Percentiles rank a stretch among this genome's conserved stretches.
These are phyloP conservation scores for Heliconius hermathena DNA, from an alignment of 1,140 invertebrate genomes.

Conservation along the genomic window DNA sequence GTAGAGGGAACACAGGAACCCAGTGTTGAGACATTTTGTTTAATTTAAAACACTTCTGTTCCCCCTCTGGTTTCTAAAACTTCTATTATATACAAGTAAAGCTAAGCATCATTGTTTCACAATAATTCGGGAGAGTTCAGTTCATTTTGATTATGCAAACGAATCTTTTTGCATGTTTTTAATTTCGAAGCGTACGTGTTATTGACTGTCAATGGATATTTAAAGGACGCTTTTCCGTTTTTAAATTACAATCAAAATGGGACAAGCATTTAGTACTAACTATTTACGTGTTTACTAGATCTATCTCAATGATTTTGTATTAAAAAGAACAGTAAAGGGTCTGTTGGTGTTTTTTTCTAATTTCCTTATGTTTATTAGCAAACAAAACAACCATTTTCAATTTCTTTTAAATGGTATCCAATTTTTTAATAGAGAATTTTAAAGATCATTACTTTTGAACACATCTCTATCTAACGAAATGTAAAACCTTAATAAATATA, in stretches of 20 bases:
- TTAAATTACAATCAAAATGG: background rate
- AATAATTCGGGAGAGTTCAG: constrained; percentile 50
- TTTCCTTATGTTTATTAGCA: constrained; percentile 2
- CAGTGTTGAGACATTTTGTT: too few relatives aligned
- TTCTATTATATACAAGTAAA: background rate
- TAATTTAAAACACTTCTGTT: too few relatives aligned
- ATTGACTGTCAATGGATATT: constrained; percentile 39
- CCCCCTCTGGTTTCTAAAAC: background rate
- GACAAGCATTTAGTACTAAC: background rate
- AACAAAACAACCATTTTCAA: too few relatives aligned
- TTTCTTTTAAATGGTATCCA: too few relatives aligned
- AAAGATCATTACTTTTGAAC: too few relatives aligned
- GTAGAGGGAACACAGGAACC: too few relatives aligned
- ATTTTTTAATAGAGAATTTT: too few relatives aligned
- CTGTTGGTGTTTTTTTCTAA: background rate
- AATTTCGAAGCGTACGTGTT: constrained; percentile 58
- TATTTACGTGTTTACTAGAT: background rate
- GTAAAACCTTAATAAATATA: too few relatives aligned
- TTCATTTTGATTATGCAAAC: constrained; percentile 65
- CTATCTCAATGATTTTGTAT: background rate
- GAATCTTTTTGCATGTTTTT: constrained; percentile 52
- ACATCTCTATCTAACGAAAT: too few relatives aligned
- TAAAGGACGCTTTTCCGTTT: background rate
- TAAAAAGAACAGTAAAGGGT: background rate
- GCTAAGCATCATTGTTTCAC: background rate